phyloP scores from a whole-genome alignment of 2,888 invertebrate genomes.

The Unio pictorum region DNA sequence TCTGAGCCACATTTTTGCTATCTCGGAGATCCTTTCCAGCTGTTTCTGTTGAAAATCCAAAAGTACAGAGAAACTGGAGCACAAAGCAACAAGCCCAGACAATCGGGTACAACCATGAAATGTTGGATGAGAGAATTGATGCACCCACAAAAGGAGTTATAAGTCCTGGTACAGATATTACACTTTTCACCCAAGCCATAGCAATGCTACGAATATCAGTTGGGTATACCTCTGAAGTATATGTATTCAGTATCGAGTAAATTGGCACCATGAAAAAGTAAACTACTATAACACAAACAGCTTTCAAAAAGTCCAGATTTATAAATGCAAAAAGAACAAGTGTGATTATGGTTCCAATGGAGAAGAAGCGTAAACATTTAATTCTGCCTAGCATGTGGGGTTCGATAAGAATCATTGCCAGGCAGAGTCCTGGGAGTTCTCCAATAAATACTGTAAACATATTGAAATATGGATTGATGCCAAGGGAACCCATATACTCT shows the following conservation, averaged over 20 bases:
- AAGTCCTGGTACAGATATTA: conserved; percentile 55
- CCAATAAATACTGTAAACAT: conserved; percentile 61
- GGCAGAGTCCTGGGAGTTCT: conserved; percentile 56
- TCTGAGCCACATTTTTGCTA: conserved; percentile 8
- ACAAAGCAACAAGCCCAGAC: conserved; percentile 55
- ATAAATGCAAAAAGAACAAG: conserved; percentile 54
- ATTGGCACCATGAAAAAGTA: conserved; percentile 64
- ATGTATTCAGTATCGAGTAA: conserved; percentile 60
- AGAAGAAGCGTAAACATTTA: conserved; percentile 56
- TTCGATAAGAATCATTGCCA: conserved; percentile 60
- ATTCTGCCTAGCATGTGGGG: conserved; percentile 56
- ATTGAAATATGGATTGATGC: conserved; percentile 56
- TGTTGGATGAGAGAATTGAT: conserved; percentile 46
- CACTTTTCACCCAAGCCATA: conserved; percentile 57
- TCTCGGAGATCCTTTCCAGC: conserved; percentile 49
- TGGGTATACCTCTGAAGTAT: conserved; percentile 60
- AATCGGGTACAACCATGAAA: conserved; percentile 58
- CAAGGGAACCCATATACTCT: conserved; percentile 53
- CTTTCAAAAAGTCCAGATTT: conserved; percentile 44
- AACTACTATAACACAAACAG: conserved; percentile 54
- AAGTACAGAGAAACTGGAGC: conserved; percentile 46
- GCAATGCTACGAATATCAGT: conserved; percentile 56
- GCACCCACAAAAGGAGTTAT: conserved; percentile 58
- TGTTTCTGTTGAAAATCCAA: conserved; percentile 49
- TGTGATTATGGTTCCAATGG: conserved; percentile 40